Evolutionary conservation across 1,140 invertebrate genomes (phyloP), one percentile per base, ranked within the genome.

Genomic region (Lordiphosa collinella): DNA sequence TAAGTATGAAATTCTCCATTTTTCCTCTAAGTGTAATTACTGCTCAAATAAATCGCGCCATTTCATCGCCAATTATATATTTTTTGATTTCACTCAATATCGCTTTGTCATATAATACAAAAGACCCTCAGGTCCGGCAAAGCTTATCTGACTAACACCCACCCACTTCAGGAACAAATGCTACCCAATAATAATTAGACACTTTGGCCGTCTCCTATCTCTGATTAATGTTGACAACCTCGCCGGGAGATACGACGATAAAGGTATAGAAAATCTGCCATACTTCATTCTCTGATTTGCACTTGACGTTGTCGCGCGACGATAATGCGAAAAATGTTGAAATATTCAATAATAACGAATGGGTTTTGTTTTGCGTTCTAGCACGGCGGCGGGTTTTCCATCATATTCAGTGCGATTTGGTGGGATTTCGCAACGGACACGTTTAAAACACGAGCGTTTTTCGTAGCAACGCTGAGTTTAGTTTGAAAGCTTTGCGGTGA

Each of bases 131-230:
- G 2, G 40, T 11, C 18, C 12, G 22, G 7, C 2, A 2, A 2
- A 29, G 44, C 41, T 79, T 79, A 79, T 79, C 70, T 18, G 13
- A 5, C 10, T n/a, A 60, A 35, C 51, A 12, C 5, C 22, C 22
- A 44, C 51, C 43, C 61, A 66, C 69, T 73, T 55, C 41, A 73
- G n/a, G 14, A 18, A 34, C 57, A 70, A 69, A 64, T 59, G 73
- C 71, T 59, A 56, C 71, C 22, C 57, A 80, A 80, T 80, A 75
- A 80, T 75, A 82, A 80, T 82, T 80, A 82, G 50, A 40, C 49
- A 38, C 63, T 79, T 52, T 57, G 64, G 11, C 34, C 48, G 22
- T 18, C 31, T 52, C 50, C 49, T 69, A 69, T 69, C 66, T 36
- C 11, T 47, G 55, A 54, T 69, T 53, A 60, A 59, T 40, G 44